Conservation (phyloP, 1,140 invertebrate species). For the Drosophila asahinai region DNA sequence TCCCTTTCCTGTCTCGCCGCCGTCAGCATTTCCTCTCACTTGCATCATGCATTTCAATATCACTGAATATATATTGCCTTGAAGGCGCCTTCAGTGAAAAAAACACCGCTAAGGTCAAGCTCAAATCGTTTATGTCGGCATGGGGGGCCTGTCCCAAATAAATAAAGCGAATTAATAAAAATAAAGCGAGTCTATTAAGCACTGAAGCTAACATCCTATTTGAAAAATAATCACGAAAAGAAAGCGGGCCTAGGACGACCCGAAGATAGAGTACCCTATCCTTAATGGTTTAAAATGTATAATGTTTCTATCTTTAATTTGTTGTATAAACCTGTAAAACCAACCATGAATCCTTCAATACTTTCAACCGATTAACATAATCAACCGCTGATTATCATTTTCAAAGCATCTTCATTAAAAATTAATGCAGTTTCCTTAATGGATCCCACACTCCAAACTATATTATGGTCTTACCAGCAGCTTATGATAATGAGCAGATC, state of each 20-base stretch:
- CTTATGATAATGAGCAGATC: constrained; percentile 19
- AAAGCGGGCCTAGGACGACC: neutral
- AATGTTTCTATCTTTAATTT: neutral
- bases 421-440: constrained; percentile 10
- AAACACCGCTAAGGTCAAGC: constrained; percentile 36
- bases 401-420: neutral
- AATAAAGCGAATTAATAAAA: constrained; percentile 29
- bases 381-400: neutral
- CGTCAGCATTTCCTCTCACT: constrained; percentile 41
- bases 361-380: neutral
- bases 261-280: constrained; percentile 3
- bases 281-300: neutral
- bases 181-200: neutral
- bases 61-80: neutral
- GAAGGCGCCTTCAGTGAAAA: constrained; percentile 15
- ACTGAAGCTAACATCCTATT: constrained; percentile 29
- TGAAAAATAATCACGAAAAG: constrained; percentile 28
- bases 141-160: constrained; percentile 52
- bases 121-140: constrained; percentile 18
- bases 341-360: neutral
- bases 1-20: constrained; percentile 38
- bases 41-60: constrained; percentile 33
- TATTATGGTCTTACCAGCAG: neutral
- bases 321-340: neutral
- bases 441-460: constrained; percentile 14